These are phyloP conservation scores for Ormyrus labotus DNA, from an alignment of 2,888 invertebrate species.

Conservation along the genomic window DNA sequence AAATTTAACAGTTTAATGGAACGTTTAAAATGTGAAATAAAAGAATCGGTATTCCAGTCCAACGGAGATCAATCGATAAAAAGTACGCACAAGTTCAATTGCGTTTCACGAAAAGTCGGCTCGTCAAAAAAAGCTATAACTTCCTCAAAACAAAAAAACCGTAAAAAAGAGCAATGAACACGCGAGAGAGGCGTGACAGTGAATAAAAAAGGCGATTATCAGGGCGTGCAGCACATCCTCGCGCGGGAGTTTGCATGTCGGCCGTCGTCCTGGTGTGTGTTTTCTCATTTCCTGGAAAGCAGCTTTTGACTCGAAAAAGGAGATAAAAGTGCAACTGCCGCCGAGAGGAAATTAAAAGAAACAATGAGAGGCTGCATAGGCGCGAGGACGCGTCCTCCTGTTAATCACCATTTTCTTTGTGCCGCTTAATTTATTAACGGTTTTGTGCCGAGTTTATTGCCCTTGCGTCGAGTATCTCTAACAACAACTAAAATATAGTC, in stretches of 20 bases:
- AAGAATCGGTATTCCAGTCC: too few species aligned
- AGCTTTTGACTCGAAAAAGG: constrained; percentile 10
- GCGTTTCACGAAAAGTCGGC: too few species aligned
- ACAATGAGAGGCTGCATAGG: constrained; percentile 4
- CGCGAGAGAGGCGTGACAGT: neutral
- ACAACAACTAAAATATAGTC: too few species aligned
- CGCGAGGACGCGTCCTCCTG: neutral
- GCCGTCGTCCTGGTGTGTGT: neutral
- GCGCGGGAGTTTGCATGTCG: neutral
- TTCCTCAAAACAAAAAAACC: neutral
- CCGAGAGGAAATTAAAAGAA: constrained; percentile 25
- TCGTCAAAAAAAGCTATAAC: too few species aligned
- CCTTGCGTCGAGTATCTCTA: too few species aligned
- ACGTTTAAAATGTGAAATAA: too few species aligned
- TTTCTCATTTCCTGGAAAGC: constrained; percentile 31
- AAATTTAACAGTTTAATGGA: too few species aligned
- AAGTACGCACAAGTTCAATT: too few species aligned
- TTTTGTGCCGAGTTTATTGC: too few species aligned
- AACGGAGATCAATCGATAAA: too few species aligned
- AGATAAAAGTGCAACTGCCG: neutral
- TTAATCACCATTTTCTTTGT: constrained; percentile 5
- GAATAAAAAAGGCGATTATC: constrained; percentile 11
- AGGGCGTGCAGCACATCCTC: neutral
- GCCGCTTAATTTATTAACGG: neutral
- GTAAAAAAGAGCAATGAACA: neutral